phyloP scores from a whole-genome alignment of 2,113 vertebrate species.

The Neopipo cinnamomea region DNA sequence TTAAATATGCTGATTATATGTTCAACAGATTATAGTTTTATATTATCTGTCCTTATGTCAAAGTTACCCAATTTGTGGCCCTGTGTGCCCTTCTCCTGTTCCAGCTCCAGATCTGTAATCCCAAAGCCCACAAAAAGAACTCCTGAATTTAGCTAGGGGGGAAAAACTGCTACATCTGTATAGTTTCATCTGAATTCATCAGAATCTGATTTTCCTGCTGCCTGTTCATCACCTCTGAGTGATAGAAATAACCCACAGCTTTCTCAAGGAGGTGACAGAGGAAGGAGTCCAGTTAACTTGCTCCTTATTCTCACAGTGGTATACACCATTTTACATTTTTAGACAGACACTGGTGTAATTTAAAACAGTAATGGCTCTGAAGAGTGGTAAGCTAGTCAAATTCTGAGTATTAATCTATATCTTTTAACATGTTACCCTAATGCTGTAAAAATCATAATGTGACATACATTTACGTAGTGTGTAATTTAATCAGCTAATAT shows the following conservation, averaged over 20 bases:
- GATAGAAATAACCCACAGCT: constrained; percentile 45
- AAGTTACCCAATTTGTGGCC: constrained; percentile 15
- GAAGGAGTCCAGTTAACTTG: constrained; percentile 17
- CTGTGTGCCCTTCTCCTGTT: not conserved
- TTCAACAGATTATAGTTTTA: constrained; percentile 21
- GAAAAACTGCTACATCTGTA: not conserved
- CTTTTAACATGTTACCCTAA: not conserved
- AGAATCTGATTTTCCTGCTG: constrained; percentile 18
- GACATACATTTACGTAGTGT: not conserved
- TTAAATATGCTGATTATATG: constrained; percentile 23
- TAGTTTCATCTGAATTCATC: constrained; percentile 21
- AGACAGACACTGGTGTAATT: not conserved
- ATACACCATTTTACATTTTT: not conserved
- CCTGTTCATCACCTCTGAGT: constrained; percentile 47
- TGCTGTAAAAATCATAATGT: not conserved
- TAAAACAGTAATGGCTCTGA: not conserved
- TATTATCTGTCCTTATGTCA: constrained; percentile 1
- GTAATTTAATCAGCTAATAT: constrained; percentile 18
- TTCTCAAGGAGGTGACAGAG: constrained; percentile 20
- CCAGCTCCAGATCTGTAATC: constrained; percentile 9
- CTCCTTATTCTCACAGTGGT: not conserved
- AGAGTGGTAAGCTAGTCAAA: not conserved
- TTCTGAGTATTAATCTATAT: not conserved
- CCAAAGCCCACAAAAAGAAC: not conserved
- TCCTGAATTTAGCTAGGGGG: not conserved